Conservation (phyloP, 1,140 invertebrate genomes). For the Bombus superbus region DNA sequence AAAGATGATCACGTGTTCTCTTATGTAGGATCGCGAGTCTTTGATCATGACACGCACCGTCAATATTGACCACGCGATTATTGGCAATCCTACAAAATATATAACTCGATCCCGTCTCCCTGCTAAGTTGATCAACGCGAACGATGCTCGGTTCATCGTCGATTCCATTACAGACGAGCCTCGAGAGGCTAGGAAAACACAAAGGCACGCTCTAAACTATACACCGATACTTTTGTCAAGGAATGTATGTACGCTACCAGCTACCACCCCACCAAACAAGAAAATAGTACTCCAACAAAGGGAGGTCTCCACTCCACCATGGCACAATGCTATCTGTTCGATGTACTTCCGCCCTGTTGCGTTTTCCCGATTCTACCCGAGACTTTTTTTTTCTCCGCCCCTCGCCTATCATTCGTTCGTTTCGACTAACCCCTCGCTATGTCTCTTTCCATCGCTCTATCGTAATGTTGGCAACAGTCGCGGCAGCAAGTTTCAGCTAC, state of each 20-base stretch:
- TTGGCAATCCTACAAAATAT: conserved; percentile 5
- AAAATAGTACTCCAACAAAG: conserved; percentile 59
- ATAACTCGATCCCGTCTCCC: background rate
- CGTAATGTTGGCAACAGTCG: conserved; percentile 48
- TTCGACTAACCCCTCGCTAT: conserved; percentile 1
- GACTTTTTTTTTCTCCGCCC: conserved; percentile 10
- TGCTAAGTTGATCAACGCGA: conserved; percentile 27
- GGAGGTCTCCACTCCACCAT: conserved; percentile 56
- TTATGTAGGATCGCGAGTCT: too few species aligned
- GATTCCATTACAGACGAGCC: background rate
- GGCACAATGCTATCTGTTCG: conserved; percentile 65
- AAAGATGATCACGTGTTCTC: too few species aligned
- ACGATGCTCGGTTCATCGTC: background rate
- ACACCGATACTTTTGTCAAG: conserved; percentile 40
- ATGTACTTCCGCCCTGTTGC: conserved; percentile 75
- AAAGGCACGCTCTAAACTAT: conserved; percentile 6
- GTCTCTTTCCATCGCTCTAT: background rate
- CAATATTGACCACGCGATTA: conserved; percentile 10
- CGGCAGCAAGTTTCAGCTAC: conserved; percentile 38
- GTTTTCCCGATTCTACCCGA: conserved; percentile 62
- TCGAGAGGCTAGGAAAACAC: too few species aligned
- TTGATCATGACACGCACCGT: background rate
- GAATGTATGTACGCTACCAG: conserved; percentile 31
- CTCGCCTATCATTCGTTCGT: conserved; percentile 26
- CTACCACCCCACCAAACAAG: conserved; percentile 52